A percentile compares a stretch with the other conserved stretches of the same genome.
These are phyloP conservation scores for Papilio glaucus DNA, from an alignment of 1,140 invertebrate genomes.

Conservation along the genomic window DNA sequence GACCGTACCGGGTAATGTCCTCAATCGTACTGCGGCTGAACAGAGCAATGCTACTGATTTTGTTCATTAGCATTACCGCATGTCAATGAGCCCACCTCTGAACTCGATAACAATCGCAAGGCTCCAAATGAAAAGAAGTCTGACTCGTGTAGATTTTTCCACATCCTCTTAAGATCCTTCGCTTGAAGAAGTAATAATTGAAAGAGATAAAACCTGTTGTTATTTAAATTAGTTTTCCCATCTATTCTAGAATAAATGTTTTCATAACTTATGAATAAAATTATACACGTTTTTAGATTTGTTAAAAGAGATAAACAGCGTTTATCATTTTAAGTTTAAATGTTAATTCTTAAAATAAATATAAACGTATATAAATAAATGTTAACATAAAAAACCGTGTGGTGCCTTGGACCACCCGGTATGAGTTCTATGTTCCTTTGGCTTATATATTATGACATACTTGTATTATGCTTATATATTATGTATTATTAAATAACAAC, in stretches of 20 bases:
- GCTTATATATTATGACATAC: no score
- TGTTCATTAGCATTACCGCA: conserved; percentile 60
- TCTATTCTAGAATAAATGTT: no score
- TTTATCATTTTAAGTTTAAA: not conserved
- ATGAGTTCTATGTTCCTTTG: no score
- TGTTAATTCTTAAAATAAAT: conserved; percentile 10
- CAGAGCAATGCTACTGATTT: not conserved
- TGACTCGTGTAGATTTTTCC: conserved; percentile 43
- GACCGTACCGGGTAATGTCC: not conserved
- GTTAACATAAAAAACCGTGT: not conserved
- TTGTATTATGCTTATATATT: no score
- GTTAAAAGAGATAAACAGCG: not conserved
- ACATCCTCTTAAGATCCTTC: not conserved
- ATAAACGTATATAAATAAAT: not conserved
- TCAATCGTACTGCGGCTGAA: not conserved
- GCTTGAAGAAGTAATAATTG: not conserved
- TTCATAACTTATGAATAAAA: no score
- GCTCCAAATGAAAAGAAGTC: conserved; percentile 54
- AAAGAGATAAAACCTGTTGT: conserved; percentile 9
- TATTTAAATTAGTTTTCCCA: conserved; percentile 14
- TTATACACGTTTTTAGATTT: no score
- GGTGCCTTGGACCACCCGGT: no score
- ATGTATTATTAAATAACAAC: no score
- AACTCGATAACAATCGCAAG: conserved; percentile 67
- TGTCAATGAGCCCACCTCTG: conserved; percentile 68